Base-by-base conservation (phyloP, 2,797 vertebrate species). In the Synaphobranchus kaupii region DNA sequence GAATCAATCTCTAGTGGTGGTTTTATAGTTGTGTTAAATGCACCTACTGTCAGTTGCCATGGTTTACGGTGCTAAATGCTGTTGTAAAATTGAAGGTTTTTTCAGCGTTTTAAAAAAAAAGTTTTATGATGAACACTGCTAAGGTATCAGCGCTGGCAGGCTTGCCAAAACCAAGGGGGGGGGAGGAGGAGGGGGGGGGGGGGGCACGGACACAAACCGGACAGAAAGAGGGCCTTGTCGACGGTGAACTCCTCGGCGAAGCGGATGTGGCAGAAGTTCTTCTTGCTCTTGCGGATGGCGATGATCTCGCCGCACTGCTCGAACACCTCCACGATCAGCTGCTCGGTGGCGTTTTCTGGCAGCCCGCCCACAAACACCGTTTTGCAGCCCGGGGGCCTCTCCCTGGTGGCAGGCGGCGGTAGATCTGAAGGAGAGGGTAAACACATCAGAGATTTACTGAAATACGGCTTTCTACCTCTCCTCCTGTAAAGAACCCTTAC, bases 261-360 rank as follows among this genome's bases (percentile, higher is more conserved):
- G 90, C 98, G 95, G 93, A 99, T 98, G 81, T 99, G 98, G 91
- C 98, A 98, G 94, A 99, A 99, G 87, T 99, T 98, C 92, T 99
- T 99, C 95, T 98, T 99, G 94, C 98, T 98, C 93, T 98, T 99
- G 52, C 98, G 97, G 91, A 99, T 98, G 47, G 98, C 98, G 4
- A 96, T 97, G 94, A 99, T 98, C 0, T 98, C 96, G 0, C 98
- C 98, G 0, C 98, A 99, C 93, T 98, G 97, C 58, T 97, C 98
- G 1, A 99, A 99, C 86, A 99, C 96, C 88, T 99, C 98, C 93
- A 98, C 94, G 39, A 99, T 98, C 89, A 98, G 97, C 93, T 98
- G 97, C 92, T 99, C 98, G 0, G 95, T 98, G 3, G 96, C 95
- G 0, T 99, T 99, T 91, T 99, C 98, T 0, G 98, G 98, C 63